A percentile compares a stretch with the other conserved stretches of the same genome.
phyloP scores from a whole-genome alignment of 2,113 vertebrate genomes.

The Mugil cephalus region DNA sequence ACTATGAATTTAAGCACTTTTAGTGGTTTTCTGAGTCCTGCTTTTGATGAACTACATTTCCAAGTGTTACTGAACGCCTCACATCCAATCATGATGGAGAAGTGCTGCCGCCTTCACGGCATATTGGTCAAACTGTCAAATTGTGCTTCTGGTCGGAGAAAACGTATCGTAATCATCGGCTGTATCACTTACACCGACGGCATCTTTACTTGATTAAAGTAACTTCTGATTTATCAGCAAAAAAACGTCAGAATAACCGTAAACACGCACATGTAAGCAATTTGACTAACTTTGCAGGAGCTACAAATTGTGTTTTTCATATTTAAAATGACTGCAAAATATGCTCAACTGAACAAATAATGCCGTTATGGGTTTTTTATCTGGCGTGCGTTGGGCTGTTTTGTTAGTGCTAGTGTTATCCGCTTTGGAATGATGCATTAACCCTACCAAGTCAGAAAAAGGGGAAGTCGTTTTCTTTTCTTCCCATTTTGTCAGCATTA shows the following conservation, averaged over 20 bases:
- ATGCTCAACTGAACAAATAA: too few species aligned
- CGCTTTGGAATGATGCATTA: neutral
- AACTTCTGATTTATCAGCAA: too few species aligned
- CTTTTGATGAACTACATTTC: slow-evolving; percentile 69
- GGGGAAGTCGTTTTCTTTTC: neutral
- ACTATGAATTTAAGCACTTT: neutral
- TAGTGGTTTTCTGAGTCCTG: neutral
- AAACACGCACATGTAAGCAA: neutral
- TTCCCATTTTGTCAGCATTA: neutral
- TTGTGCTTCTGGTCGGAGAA: too few species aligned
- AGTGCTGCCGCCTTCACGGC: neutral
- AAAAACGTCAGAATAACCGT: neutral
- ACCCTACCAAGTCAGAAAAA: neutral
- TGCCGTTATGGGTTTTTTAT: too few species aligned
- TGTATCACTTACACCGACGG: too few species aligned
- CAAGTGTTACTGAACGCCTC: slow-evolving; percentile 17
- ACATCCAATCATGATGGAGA: slow-evolving; percentile 44
- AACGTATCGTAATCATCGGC: too few species aligned
- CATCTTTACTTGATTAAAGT: neutral
- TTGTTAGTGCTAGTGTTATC: neutral
- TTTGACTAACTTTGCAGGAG: too few species aligned
- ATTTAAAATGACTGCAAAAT: neutral
- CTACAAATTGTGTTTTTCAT: too few species aligned
- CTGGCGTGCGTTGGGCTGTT: too few species aligned
- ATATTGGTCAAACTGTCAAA: neutral